These are phyloP conservation scores for Holotrichia oblita DNA, from an alignment of 1,140 invertebrate species.

Conservation along the genomic window DNA sequence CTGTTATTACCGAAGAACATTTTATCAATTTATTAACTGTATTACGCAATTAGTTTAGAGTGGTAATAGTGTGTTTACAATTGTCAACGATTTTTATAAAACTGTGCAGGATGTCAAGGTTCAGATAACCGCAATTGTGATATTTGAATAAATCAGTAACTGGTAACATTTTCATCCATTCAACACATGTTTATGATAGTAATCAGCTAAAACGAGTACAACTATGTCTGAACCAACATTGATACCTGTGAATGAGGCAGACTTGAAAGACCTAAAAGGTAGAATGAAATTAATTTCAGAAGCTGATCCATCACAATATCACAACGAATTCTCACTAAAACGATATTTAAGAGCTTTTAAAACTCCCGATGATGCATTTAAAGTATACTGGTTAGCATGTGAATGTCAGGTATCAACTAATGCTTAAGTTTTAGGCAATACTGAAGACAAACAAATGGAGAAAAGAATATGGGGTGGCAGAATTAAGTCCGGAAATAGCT, in stretches of 20 bases:
- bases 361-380: slow-evolving; percentile 75
- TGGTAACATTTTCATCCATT: too few species aligned
- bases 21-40: neutral
- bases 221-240: slow-evolving; percentile 60
- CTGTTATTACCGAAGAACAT: neutral
- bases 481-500: slow-evolving; percentile 67
- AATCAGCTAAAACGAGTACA: neutral
- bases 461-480: slow-evolving; percentile 72
- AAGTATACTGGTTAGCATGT: slow-evolving; percentile 62
- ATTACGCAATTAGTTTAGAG: neutral
- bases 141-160: neutral
- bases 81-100: neutral
- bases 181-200: neutral
- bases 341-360: slow-evolving; percentile 76
- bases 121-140: neutral
- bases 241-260: slow-evolving; percentile 64
- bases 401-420: slow-evolving; percentile 44
- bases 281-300: slow-evolving; percentile 75
- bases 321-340: slow-evolving; percentile 75
- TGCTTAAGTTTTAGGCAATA: slow-evolving; percentile 66
- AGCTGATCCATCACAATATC: slow-evolving; percentile 75
- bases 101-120: neutral
- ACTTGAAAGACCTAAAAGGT: slow-evolving; percentile 71
- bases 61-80: too few species aligned
- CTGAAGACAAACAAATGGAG: slow-evolving; percentile 83